Base-by-base conservation (phyloP, 2,888 invertebrate genomes). In the Itoplectis maculator region DNA sequence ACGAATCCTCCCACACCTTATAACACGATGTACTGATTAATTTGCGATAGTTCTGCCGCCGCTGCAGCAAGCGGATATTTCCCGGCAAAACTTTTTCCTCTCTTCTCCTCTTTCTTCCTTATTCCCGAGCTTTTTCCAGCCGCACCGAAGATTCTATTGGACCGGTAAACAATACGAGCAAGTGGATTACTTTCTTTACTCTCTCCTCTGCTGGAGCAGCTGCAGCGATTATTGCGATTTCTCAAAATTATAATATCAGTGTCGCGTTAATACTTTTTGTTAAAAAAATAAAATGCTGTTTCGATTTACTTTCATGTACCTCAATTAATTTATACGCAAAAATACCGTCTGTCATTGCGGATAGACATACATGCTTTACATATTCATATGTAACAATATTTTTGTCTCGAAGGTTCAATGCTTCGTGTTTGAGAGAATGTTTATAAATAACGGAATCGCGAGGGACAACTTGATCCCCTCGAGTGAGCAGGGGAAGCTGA, bases 21-120 rank as follows among this genome's bases (percentile, higher is more conserved):
- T 56, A 69, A 78, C 78, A 65, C 40, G 65, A 78, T 68, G 54
- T 63, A 65, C 42, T 75, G 42, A 79, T 78, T 82, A 75, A 79
- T 82, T 82, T 65, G 45, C 56, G 45, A 59, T 42, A 69, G 45
- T 35, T 68, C 37, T 18, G 35, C 56, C 29, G 15, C 40, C 11
- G 61, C n/a, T n/a, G n/a, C n/a, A n/a, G n/a, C n/a, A n/a, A n/a
- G 49, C 54, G 29, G 20, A 74, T 65, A 51, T 51, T 23, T 42
- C 18, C 13, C 51, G 13, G 66, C 13, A 11, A 37, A 76, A 68
- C 40, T 65, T 54, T 20, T 29, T 23, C 11, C 29, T 15, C n/a
- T 51, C 29, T 23, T 40, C 49, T 37, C 20, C 5, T 51, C 40
- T 15, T 65, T 51, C 37, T 29, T 20, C n/a, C n/a, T 65, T 37